These are phyloP conservation scores for Circaetus cinerascens DNA, from an alignment of 2,113 vertebrate species.

Conservation along the genomic window DNA sequence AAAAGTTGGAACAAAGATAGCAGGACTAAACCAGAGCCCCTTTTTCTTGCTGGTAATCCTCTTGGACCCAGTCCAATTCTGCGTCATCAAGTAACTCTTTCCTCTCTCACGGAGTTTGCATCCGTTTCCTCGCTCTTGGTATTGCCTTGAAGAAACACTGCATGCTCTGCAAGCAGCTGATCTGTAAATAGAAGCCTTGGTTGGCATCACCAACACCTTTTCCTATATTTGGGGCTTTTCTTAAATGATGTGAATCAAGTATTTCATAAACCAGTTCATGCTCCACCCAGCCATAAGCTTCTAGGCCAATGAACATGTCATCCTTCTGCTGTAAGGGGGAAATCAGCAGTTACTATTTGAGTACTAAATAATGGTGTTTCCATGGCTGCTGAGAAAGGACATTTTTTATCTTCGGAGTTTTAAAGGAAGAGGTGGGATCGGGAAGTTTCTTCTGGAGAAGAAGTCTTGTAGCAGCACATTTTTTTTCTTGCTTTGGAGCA, in stretches of 20 bases:
- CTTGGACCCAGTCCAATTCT: background rate
- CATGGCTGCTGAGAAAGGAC: background rate
- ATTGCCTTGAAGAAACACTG: background rate
- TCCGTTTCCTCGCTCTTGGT: background rate
- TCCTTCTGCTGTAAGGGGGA: background rate
- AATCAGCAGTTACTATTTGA: background rate
- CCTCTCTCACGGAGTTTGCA: background rate
- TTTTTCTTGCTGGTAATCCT: slow-evolving; percentile 32
- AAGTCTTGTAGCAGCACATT: background rate
- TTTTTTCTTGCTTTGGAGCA: background rate
- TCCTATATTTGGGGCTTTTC: background rate
- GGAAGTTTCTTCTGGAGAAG: background rate
- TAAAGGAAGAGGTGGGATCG: background rate
- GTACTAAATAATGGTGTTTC: background rate
- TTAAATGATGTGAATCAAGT: background rate
- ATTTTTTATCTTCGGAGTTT: background rate
- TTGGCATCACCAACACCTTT: background rate
- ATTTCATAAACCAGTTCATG: background rate
- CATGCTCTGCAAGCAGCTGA: background rate
- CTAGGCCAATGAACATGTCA: background rate
- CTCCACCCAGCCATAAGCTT: background rate
- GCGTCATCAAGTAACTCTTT: slow-evolving; percentile 5
- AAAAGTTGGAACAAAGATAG: slow-evolving; percentile 37
- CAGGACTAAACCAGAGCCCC: background rate
- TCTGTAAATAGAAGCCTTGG: background rate